Conservation (phyloP, 2,888 invertebrate genomes). For the Ormyrus thymus region DNA sequence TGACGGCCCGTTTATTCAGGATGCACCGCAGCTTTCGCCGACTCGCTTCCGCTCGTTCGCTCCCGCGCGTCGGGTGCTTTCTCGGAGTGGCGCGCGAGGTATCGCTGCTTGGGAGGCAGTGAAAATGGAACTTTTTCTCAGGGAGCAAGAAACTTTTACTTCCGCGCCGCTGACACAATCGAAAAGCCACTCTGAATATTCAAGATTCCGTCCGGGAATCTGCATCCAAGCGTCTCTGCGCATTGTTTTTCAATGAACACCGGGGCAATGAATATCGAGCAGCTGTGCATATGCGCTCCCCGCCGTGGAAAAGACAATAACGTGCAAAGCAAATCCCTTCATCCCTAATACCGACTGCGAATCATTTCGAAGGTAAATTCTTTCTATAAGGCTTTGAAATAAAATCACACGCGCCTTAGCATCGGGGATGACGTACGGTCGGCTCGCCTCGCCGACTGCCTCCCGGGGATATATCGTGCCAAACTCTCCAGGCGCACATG, state of each 20-base stretch:
- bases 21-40: background rate
- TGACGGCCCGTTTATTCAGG: slow-evolving; percentile 3
- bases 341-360: too few species aligned
- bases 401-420: background rate
- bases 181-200: slow-evolving; percentile 2
- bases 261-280: slow-evolving; percentile 23
- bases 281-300: too few species aligned
- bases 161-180: background rate
- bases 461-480: slow-evolving; percentile 3
- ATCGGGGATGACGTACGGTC: background rate
- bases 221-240: background rate
- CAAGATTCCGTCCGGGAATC: background rate
- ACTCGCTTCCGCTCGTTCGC: too few species aligned
- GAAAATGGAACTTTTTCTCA: too few species aligned
- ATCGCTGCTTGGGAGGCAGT: too few species aligned
- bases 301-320: background rate
- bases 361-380: background rate
- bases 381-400: too few species aligned
- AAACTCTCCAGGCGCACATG: background rate
- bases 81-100: too few species aligned
- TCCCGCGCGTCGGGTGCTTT: too few species aligned
- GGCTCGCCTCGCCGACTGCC: background rate
- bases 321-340: background rate
- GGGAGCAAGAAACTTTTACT: too few species aligned
- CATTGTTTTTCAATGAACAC: slow-evolving; percentile 20